Conservation (phyloP, 1,140 invertebrate genomes). For the Megalonaias nervosa region DNA sequence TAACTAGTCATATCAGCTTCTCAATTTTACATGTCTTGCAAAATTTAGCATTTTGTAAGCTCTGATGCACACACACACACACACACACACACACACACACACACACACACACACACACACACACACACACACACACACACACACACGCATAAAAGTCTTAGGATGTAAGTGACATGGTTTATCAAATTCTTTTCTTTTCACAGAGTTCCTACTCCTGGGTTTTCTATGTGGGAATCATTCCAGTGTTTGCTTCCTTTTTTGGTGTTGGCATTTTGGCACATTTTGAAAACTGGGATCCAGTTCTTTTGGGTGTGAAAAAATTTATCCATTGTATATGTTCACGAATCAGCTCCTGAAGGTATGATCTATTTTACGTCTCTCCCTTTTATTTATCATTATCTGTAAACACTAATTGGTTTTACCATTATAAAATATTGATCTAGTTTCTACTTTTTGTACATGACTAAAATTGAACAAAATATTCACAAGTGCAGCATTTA, state of each 20-base stretch:
- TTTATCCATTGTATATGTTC: constrained; percentile 75
- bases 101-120: no score
- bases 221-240: constrained; percentile 86
- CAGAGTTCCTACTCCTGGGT: constrained; percentile 80
- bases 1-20: no score
- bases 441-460: no score
- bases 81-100: not conserved
- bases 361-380: no score
- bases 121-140: no score
- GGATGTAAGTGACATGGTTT: not conserved
- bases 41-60: not conserved
- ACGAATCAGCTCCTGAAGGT: constrained; percentile 46
- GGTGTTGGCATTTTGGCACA: constrained; percentile 83
- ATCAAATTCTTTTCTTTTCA: constrained; percentile 14
- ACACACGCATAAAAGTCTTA: no score
- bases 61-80: not conserved
- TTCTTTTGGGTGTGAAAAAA: constrained; percentile 78
- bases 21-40: not conserved
- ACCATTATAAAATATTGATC: no score
- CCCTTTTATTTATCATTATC: no score
- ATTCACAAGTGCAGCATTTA: no score
- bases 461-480: no score
- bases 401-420: no score
- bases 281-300: constrained; percentile 90
- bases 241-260: constrained; percentile 85